Base-by-base conservation (phyloP, 2,797 vertebrate genomes). In the Rhinogobio ventralis region DNA sequence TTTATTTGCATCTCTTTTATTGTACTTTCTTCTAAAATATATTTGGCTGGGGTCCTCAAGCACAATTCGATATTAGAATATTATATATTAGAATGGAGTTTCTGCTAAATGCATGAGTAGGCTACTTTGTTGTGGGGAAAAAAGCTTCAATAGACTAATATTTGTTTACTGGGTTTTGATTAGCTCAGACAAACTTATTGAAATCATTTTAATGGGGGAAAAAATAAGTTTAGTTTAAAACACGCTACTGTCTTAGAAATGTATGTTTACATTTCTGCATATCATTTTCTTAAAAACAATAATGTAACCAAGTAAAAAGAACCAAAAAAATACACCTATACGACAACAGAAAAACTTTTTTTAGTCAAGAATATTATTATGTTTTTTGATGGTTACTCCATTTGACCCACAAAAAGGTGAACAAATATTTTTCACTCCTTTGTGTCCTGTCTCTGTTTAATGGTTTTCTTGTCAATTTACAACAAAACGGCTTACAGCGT, bases 1-100 rank as follows among this genome's bases (percentile, higher is more conserved):
- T 45, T 77, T 60, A 60, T 77, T 77, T 60, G 60, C 36, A 25
- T 60, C 36, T 77, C 0, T 42, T 77, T 45, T 77, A 39, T 25
- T 60, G 23, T 25, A 42, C 23, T 75, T 23, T 73, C 20, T 76
- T 76, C 23, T 5, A 2, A 33, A 39, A 4, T 28, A 25, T 60
- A 13, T 62, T 77, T 77, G 11, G 7, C 14, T 25, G 36, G 20
- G 53, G 55, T 42, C 53, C 36, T 25, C 39, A 46, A 71, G 13
- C 39, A 71, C 39, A 25, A 25, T 45, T 23, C 13, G 39, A 46
- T 25, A 25, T 17, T 64, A 64, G 6, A 33, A 17, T n/a, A 7
- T 33, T 33, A 33, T 33, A 45, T n/a, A n/a, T 30, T 64, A 30
- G 13, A 33, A 15, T 42, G 11, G 36, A 39, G 67, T 33, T 62